Base-by-base conservation (phyloP, 2,113 vertebrate genomes). In the Bathybates hornii region DNA sequence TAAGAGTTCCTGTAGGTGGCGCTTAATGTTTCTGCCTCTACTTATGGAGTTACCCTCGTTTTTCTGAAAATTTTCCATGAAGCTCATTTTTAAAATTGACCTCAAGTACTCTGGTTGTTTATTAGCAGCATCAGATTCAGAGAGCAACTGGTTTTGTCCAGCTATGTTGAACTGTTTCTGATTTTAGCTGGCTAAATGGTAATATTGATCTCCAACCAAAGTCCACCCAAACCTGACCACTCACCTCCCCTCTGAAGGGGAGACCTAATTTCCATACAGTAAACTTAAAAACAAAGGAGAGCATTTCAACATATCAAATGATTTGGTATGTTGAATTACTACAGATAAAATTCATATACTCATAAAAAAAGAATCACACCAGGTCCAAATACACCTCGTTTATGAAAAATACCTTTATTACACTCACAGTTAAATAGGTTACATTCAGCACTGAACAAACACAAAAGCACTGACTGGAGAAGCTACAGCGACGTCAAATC, bases 321-420 rank as follows among this genome's bases (percentile, higher is more conserved):
- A 73, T 27, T 34, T 7, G 29, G 50, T 45, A 76, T 19, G 61
- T n/a, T 66, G 32, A 66, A 66, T 7, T 48, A 19, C 41, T 48
- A 48, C 41, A 48, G 76, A 14, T 54, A 53, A 36, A 54, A 80
- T n/a, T 80, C 76, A 66, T n/a, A 38, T 1, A 38, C 29, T 80
- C 12, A 38, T 36, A 32, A 27, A 29, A 12, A n/a, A 34, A 38
- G 10, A 61, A 63, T 45, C 10, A 17, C 24, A n/a, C 45, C 68
- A 86, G 32, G 34, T 36, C 43, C 19, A 78, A 73, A 21, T 7
- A 59, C 53, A n/a, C 5, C 19, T 73, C 2, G 19, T 86, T 86
- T 80, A 24, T 81, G 41, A 88, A 93, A 91, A 93, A 91, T 66
- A 88, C 29, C 11, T 93, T 93, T 92, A 90, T 71, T 92, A 54